Conservation (phyloP, 1,140 invertebrate species). For the Hestina assimilis region DNA sequence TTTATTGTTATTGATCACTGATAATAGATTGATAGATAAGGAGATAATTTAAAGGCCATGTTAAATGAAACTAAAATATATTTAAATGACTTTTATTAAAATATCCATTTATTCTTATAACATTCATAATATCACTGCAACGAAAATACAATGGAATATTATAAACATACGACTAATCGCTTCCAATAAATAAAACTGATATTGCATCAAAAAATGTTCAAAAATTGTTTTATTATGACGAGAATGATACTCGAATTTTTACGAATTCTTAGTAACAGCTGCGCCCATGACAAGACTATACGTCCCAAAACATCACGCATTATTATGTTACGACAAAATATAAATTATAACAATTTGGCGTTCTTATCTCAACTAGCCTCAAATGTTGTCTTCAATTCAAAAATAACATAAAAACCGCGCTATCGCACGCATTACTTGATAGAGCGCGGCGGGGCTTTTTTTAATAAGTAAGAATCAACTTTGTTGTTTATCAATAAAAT, state of each 20-base stretch:
- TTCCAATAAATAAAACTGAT: constrained; percentile 67
- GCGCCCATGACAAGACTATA: constrained; percentile 1
- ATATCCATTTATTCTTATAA: constrained; percentile 78
- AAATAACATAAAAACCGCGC: not conserved
- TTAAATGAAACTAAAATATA: constrained; percentile 60
- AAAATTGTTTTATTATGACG: constrained; percentile 40
- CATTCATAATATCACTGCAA: constrained; percentile 77
- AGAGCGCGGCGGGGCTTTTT: too few species aligned
- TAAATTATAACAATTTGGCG: constrained; percentile 29
- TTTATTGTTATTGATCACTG: too few species aligned
- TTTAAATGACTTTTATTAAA: constrained; percentile 78
- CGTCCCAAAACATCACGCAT: constrained; percentile 16
- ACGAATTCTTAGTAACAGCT: not conserved
- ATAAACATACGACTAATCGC: constrained; percentile 72
- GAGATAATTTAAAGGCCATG: too few species aligned
- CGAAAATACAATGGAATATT: constrained; percentile 77
- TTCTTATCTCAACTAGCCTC: constrained; percentile 12
- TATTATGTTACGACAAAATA: constrained; percentile 22
- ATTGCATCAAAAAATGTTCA: constrained; percentile 61
- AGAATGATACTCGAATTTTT: constrained; percentile 1
- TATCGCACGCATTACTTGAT: too few species aligned
- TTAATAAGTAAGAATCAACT: not conserved
- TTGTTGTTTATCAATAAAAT: too few species aligned
- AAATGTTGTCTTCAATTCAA: constrained; percentile 2
- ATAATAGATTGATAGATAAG: too few species aligned